Conservation (phyloP, 2,888 invertebrate genomes). For the Artemia sinica region DNA sequence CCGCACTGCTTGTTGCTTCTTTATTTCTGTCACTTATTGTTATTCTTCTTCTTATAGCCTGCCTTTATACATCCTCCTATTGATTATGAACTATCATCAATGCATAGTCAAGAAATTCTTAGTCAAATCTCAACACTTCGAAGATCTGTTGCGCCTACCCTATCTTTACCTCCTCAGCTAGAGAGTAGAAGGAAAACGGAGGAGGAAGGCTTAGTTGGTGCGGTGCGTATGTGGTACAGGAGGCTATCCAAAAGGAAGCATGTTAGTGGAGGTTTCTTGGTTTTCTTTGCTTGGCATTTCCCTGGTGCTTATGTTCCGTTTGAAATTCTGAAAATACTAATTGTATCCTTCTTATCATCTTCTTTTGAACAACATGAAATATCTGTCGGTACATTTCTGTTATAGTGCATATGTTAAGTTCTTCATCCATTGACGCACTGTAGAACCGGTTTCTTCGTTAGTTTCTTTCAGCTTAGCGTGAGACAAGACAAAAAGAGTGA, state of each 20-base stretch:
- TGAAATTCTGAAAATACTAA: no score
- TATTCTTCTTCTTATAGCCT: background rate
- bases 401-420: no score
- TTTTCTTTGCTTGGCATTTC: background rate
- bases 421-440: no score
- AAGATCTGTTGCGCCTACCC: background rate
- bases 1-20: no score
- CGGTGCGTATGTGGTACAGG: conserved; percentile 12
- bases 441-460: no score
- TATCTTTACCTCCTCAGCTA: conserved; percentile 1
- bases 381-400: no score
- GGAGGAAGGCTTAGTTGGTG: conserved; percentile 13
- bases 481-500: no score
- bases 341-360: no score
- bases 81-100: conserved; percentile 7
- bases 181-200: conserved; percentile 8
- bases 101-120: conserved; percentile 11
- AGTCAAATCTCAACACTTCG: conserved; percentile 11
- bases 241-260: conserved; percentile 10
- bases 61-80: conserved; percentile 11
- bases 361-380: no score
- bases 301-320: no score
- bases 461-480: no score
- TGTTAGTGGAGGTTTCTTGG: conserved; percentile 11
- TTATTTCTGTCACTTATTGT: no score